phyloP scores from a whole-genome alignment of 2,797 vertebrate genomes.

The Propithecus deckenii region DNA sequence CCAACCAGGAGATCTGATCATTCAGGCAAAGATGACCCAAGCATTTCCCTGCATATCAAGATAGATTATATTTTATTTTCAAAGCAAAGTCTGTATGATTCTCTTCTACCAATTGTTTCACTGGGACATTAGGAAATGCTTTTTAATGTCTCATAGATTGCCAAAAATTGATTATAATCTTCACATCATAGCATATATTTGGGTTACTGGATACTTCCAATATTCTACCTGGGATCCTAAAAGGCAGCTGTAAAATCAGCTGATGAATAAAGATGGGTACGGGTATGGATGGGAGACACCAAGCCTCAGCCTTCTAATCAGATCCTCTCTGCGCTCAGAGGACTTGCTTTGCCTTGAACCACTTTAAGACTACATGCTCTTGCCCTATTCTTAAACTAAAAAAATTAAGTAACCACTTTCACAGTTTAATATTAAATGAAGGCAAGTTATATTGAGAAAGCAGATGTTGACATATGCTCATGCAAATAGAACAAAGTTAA shows the following conservation, averaged over 20 bases:
- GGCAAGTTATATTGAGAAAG: background rate
- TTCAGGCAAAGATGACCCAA: background rate
- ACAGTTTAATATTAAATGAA: conserved; percentile 36
- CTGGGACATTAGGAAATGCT: background rate
- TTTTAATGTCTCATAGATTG: background rate
- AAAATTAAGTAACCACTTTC: background rate
- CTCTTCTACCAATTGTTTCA: background rate
- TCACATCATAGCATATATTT: background rate
- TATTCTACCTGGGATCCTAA: background rate
- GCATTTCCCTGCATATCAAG: background rate
- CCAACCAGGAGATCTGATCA: conserved; percentile 46
- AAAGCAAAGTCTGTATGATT: background rate
- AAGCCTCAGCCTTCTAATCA: background rate
- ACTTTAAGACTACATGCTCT: background rate
- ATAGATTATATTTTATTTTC: background rate
- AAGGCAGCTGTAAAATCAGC: background rate
- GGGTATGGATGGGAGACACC: background rate
- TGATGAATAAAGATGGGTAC: background rate
- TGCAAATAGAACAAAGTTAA: background rate
- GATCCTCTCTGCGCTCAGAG: background rate
- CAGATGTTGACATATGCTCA: background rate
- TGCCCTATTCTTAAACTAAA: background rate
- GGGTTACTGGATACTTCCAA: background rate
- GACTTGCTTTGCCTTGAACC: background rate
- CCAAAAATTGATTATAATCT: background rate